These are phyloP conservation scores for Micropoecilia bifurca DNA, from an alignment of 2,797 vertebrate species.

Conservation along the genomic window DNA sequence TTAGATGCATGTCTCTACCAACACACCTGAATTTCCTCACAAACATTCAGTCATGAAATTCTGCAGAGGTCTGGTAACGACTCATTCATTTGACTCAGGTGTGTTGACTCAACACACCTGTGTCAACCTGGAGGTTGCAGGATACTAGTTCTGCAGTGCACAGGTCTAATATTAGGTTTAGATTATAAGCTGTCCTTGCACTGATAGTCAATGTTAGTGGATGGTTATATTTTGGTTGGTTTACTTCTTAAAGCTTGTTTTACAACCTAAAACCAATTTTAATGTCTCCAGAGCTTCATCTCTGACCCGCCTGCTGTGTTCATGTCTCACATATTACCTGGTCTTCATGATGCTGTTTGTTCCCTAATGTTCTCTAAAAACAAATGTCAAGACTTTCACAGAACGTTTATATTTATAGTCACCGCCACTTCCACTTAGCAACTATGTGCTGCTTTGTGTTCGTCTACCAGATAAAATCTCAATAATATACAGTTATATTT, in stretches of 20 bases:
- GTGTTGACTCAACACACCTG: no score
- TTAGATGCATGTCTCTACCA: not conserved
- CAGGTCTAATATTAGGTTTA: not conserved
- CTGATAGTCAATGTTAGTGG: not conserved
- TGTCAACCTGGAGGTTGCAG: no score
- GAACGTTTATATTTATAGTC: not conserved
- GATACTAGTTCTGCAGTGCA: no score
- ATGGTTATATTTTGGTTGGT: not conserved
- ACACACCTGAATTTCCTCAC: not conserved
- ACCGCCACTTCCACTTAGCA: not conserved
- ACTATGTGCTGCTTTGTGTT: not conserved
- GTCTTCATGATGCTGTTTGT: not conserved
- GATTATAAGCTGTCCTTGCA: not conserved
- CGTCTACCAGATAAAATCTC: not conserved
- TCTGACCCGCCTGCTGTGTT: not conserved
- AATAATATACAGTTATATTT: not conserved
- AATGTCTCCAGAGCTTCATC: not conserved
- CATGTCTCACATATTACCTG: not conserved
- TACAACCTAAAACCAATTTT: not conserved
- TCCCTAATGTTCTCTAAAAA: not conserved
- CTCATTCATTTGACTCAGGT: not conserved
- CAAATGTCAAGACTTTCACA: not conserved
- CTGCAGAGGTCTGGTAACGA: not conserved
- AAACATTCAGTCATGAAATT: not conserved
- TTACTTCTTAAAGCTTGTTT: not conserved